A percentile compares a stretch with the other conserved stretches of the same genome.
These are phyloP conservation scores for Phalloptychus januarius DNA, from an alignment of 2,797 vertebrate species.

Conservation along the genomic window DNA sequence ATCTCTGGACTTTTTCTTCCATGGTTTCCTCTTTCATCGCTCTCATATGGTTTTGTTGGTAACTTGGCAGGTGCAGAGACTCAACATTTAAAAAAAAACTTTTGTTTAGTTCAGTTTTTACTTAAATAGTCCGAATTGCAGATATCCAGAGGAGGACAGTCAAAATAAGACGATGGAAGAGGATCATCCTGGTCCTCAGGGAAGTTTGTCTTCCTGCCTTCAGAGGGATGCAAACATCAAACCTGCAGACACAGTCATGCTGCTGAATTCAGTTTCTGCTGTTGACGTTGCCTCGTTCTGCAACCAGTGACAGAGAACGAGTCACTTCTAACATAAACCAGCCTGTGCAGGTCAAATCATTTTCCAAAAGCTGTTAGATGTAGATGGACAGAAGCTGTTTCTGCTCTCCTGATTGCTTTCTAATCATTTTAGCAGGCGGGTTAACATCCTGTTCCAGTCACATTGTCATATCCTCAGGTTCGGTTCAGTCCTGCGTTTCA, in stretches of 20 bases:
- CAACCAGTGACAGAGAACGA: no score
- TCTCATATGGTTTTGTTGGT: neutral
- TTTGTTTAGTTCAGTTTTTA: neutral
- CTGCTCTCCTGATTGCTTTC: conserved; percentile 70
- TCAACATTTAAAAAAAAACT: neutral
- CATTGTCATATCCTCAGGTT: conserved; percentile 71
- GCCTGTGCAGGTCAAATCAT: conserved; percentile 77
- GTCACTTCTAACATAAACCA: conserved; percentile 44
- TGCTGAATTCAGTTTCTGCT: neutral
- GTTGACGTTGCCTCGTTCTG: neutral
- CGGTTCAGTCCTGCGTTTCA: conserved; percentile 60
- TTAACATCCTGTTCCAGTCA: conserved; percentile 75
- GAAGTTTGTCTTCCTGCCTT: neutral
- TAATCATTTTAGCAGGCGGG: conserved; percentile 73
- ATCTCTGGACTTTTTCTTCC: neutral
- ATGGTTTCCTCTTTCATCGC: neutral
- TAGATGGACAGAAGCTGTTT: conserved; percentile 76
- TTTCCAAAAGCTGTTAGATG: conserved; percentile 79
- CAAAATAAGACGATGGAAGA: neutral
- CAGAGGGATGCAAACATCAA: neutral
- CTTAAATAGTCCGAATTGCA: neutral
- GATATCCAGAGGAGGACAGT: neutral
- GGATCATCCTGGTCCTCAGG: neutral
- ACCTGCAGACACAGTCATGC: neutral
- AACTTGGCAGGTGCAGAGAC: neutral